phyloP scores from a whole-genome alignment of 2,888 invertebrate species.

The Synanthedon myopaeformis region DNA sequence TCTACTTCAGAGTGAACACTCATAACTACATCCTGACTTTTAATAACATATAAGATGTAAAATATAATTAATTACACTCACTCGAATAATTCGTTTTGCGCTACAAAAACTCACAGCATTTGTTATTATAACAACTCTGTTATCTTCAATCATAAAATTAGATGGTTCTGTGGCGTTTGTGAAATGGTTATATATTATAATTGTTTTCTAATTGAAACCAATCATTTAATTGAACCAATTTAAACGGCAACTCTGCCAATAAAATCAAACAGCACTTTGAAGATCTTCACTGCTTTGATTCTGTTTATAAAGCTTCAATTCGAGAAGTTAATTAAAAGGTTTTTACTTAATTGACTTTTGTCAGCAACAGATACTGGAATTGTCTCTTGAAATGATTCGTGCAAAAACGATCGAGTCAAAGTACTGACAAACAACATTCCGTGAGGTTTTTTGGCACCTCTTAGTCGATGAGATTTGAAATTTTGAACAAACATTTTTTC shows the following conservation, averaged over 20 bases:
- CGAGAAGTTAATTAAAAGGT: conserved; percentile 10
- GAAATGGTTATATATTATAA: conserved; percentile 3
- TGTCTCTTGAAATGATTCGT: neutral
- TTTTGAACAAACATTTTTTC: conserved; percentile 30
- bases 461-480: conserved; percentile 19
- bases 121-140: neutral
- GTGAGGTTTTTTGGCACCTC: conserved; percentile 41
- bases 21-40: no score
- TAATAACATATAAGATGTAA: no score
- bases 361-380: neutral
- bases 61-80: neutral
- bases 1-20: no score
- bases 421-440: conserved; percentile 41
- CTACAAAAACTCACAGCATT: neutral
- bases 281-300: neutral
- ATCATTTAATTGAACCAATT: conserved; percentile 12
- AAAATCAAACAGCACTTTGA: neutral
- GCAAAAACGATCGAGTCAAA: conserved; percentile 5
- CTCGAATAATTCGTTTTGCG: neutral
- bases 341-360: conserved; percentile 3
- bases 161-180: neutral
- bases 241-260: conserved; percentile 1
- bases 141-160: conserved; percentile 1
- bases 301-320: conserved; percentile 2
- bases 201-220: conserved; percentile 7